Evolutionary conservation across 2,888 invertebrate genomes (phyloP).

Genomic region (Hyalella azteca): DNA sequence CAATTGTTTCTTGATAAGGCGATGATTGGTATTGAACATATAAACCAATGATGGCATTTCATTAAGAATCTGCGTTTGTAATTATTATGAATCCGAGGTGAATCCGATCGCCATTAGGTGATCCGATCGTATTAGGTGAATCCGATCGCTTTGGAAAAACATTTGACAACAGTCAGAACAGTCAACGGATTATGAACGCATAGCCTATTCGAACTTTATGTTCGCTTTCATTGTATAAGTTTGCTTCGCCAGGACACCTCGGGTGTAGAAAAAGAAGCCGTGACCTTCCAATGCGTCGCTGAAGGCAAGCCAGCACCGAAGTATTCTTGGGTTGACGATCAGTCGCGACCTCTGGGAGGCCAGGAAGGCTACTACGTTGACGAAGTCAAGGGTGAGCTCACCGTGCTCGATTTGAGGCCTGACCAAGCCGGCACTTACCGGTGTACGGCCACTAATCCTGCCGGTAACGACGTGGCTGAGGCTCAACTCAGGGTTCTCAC

Average conservation of each 20-base stretch:
- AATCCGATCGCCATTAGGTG: too few species aligned
- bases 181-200: too few species aligned
- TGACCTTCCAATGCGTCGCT: constrained; percentile 77
- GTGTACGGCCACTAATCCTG: constrained; percentile 49
- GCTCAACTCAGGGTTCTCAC: constrained; percentile 68
- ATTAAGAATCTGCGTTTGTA: too few species aligned
- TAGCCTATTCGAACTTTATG: too few species aligned
- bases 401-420: constrained; percentile 76
- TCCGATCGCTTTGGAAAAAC: too few species aligned
- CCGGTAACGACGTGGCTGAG: constrained; percentile 45
- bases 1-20: too few species aligned
- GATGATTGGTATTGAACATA: too few species aligned
- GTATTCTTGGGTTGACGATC: constrained; percentile 78
- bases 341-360: constrained; percentile 73
- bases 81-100: too few species aligned
- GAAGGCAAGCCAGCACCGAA: constrained; percentile 83
- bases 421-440: constrained; percentile 72
- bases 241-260: constrained; percentile 64
- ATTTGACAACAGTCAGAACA: too few species aligned
- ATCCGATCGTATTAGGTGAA: too few species aligned
- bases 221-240: neutral
- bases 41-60: too few species aligned
- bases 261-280: constrained; percentile 81
- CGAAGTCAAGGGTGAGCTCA: constrained; percentile 71
- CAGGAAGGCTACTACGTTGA: constrained; percentile 61